Base-by-base conservation (phyloP, 2,797 vertebrate species). In the Alauda arvensis region DNA sequence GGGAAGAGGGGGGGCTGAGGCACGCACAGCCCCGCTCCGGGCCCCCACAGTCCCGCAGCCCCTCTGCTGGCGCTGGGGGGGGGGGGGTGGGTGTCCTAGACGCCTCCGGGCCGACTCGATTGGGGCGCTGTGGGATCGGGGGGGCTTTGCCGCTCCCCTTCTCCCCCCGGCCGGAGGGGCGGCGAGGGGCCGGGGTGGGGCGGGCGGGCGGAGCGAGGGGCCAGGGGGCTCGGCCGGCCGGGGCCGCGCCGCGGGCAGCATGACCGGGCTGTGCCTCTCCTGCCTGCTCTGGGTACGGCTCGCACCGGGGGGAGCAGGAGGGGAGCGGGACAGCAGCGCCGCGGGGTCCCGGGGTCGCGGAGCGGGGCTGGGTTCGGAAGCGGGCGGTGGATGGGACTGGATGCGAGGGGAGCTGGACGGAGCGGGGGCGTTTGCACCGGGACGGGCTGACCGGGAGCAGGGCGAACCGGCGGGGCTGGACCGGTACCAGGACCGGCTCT, bases 221-320 rank as follows among this genome's bases (percentile, higher is more conserved):
- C 43, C 71, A 42, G 63, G 61, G 69, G 65, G 76, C 55, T 87
- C 77, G 17, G 82, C 77, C 55, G 17, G 80, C 9, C 57, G 66
- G 90, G 78, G 55, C 83, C 17, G 74, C 77, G n/a, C 55, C 55
- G 66, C 26, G 59, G 66, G 83, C 85, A 86, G 85, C 88, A 93
- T 96, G 96, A 98, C 98, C 97, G 98, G 98, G 98, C 97, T 99
- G 94, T 99, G 99, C 94, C 96, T 99, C 92, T 99, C 98, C 97
- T 99, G 99, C 96, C 98, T 99, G 98, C 98, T 99, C 93, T 99
- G 98, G 99, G 98, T 99, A 98, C 55, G 89, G 53, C 39, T 48
- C 37, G 83, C 70, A 13, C 51, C 60, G 69, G n/a, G 72, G 75
- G 56, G 15, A 53, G 48, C 39, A 15, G 39, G 75, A 51, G 15